These are phyloP conservation scores for Eucidaris tribuloides DNA, from an alignment of 35 echinoderm and acorn worm genomes.

Conservation along the genomic window DNA sequence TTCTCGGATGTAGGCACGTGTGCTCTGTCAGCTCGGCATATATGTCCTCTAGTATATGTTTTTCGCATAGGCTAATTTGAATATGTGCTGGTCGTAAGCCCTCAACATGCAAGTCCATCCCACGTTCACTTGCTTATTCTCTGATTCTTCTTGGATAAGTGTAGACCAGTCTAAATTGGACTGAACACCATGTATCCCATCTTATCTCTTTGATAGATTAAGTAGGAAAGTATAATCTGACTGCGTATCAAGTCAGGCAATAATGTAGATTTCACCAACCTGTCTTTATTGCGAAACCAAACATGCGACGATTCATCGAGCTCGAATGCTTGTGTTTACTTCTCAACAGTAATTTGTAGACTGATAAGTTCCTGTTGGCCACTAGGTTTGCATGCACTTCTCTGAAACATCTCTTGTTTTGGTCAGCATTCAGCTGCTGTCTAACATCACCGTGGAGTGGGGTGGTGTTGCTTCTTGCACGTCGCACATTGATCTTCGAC, in stretches of 20 bases:
- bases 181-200: not conserved
- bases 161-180: constrained; percentile 4
- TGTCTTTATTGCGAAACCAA: not conserved
- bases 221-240: constrained; percentile 49
- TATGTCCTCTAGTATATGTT: not conserved
- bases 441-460: constrained; percentile 30
- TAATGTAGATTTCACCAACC: constrained; percentile 4
- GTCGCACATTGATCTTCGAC: constrained; percentile 36
- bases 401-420: not conserved
- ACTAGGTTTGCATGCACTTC: not conserved
- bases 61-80: not conserved
- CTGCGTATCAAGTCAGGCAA: constrained; percentile 64
- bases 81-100: not conserved
- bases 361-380: not conserved
- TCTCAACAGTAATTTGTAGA: not conserved
- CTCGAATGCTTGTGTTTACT: not conserved
- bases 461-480: constrained; percentile 59
- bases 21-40: not conserved
- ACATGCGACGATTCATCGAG: constrained; percentile 47
- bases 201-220: not conserved
- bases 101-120: constrained; percentile 10
- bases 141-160: not conserved
- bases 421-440: not conserved
- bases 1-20: not conserved
- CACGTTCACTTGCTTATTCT: not conserved